Evolutionary conservation across 30 jellyfish, hydroid and myxozoan species (phyloP).

Genomic region (Chironex yamaguchii): DNA sequence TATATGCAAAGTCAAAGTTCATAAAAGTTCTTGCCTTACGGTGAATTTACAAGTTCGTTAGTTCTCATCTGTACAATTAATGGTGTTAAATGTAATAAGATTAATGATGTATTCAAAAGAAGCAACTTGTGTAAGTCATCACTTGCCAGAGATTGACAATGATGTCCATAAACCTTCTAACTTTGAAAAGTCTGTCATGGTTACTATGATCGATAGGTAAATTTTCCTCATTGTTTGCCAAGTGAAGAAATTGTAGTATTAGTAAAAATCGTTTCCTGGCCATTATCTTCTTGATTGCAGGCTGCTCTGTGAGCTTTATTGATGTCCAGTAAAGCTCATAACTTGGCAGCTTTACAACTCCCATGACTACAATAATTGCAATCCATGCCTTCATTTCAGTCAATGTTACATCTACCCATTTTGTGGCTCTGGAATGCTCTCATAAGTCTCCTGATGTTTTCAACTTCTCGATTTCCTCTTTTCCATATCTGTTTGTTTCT

Average conservation of each 20-base stretch:
- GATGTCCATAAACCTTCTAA: slow-evolving; percentile 6
- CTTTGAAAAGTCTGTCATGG: slow-evolving; percentile 32
- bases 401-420: slow-evolving; percentile 2
- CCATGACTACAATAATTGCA: not conserved
- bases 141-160: slow-evolving; percentile 35
- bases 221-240: slow-evolving; percentile 1
- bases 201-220: not conserved
- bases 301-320: not conserved
- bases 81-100: too few relatives aligned
- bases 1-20: too few relatives aligned
- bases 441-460: not conserved
- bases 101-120: too few relatives aligned
- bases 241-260: not conserved
- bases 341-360: slow-evolving; percentile 18
- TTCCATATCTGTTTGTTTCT: not conserved
- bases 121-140: too few relatives aligned
- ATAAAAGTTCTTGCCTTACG: too few relatives aligned
- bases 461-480: slow-evolving; percentile 1
- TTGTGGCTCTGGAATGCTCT: slow-evolving; percentile 7
- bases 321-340: slow-evolving; percentile 6
- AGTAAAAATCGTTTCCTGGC: slow-evolving; percentile 15
- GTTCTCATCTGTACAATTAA: too few relatives aligned
- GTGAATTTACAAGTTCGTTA: too few relatives aligned
- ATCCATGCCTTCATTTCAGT: slow-evolving; percentile 30
- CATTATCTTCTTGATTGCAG: not conserved